Evolutionary conservation across 2,888 invertebrate genomes (phyloP), one percentile per base, ranked within the genome.

Genomic region (Drosophila colorata): DNA sequence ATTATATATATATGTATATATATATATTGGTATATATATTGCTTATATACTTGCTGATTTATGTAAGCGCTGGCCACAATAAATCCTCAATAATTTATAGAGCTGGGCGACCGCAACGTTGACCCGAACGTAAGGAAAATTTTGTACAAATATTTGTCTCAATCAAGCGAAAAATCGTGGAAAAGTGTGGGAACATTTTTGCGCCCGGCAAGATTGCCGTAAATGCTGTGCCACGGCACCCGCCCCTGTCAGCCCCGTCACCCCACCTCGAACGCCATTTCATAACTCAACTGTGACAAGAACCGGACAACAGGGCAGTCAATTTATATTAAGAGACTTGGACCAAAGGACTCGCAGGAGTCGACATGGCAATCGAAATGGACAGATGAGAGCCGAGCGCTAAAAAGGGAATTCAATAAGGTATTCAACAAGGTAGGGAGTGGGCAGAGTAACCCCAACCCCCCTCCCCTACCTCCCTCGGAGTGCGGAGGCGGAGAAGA

Each of bases 131-230:
- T 68, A 61, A 67, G 55, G 52, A 48, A 73, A 74, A 78, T 77
- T 84, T 80, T 80, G 73, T 80, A 66, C 84, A 84, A 84, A 87
- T 83, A 87, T 83, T 87, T 83, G 87, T 83, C 81, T 70, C 87
- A 80, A 87, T 83, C 84, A 75, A 63, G 48, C 63, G 48, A 20
- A 16, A 41, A 72, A 40, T 18, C 43, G 23, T 46, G 40, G 11
- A 31, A 33, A 61, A 49, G 49, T 49, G 35, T 60, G 53, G 44
- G 28, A 46, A 18, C 41, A 37, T 40, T 58, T 58, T 40, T 31
- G 31, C n/a, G 31, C 48, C n/a, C 41, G 41, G 2, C 37, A 14
- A 37, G 37, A 37, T 37, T 37, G 28, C 8, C 28, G 28, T 46
- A 33, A 38, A 28, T 40, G 69, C 14, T 37, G 53, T 40, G 11